These are phyloP conservation scores for Drosophila tsacasi DNA, from an alignment of 1,140 invertebrate genomes.

Conservation along the genomic window DNA sequence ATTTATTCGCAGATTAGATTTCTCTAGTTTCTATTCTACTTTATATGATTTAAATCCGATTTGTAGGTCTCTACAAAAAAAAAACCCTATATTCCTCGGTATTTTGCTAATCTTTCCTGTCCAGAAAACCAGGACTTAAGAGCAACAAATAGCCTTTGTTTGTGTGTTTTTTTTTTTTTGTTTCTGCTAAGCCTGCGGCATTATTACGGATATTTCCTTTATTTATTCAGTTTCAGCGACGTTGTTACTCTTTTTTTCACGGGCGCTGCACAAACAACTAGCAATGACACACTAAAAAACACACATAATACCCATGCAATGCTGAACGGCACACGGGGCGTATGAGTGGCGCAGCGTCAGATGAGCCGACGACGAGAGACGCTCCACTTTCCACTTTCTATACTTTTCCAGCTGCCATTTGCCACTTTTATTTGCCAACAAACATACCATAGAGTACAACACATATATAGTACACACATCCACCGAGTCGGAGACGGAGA, in stretches of 20 bases:
- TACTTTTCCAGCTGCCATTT: conserved; percentile 13
- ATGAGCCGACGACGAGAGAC: conserved; percentile 30
- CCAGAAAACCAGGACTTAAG: conserved; percentile 17
- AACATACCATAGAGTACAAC: conserved; percentile 4
- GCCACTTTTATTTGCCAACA: conserved; percentile 41
- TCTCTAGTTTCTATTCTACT: background rate
- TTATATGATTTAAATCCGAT: conserved; percentile 2
- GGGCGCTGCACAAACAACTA: conserved; percentile 49
- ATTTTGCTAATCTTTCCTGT: conserved; percentile 18
- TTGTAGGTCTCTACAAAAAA: background rate
- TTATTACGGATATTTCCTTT: conserved; percentile 25
- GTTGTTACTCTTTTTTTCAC: conserved; percentile 36
- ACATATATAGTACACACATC: background rate
- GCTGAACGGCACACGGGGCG: background rate
- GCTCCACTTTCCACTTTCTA: conserved; percentile 39
- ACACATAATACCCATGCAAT: conserved; percentile 18
- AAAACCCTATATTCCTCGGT: background rate
- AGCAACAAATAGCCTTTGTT: conserved; percentile 12
- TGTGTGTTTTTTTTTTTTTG: background rate
- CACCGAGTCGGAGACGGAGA: background rate
- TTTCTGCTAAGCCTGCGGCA: conserved; percentile 12
- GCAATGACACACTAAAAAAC: conserved; percentile 45
- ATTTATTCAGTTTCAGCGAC: conserved; percentile 12
- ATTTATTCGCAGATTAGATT: background rate
- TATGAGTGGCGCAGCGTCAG: conserved; percentile 11